phyloP scores from a whole-genome alignment of 1,140 invertebrate species.

The Planococcus citri region DNA sequence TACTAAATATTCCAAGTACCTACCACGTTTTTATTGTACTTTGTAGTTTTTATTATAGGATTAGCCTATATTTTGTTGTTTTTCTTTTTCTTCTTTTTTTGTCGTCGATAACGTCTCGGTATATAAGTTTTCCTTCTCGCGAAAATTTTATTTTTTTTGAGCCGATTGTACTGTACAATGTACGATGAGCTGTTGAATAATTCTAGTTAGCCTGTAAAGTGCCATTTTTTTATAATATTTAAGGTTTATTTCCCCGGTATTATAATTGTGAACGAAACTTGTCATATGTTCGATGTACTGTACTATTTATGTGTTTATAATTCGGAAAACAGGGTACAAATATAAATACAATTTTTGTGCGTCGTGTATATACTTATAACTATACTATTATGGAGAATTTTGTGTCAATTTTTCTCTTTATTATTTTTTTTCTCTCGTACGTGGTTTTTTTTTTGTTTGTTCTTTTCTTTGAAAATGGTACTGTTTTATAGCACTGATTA shows the following conservation, averaged over 20 bases:
- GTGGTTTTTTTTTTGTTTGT: neutral
- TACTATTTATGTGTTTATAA: neutral
- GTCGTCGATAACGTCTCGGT: too few relatives aligned
- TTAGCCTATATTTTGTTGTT: neutral
- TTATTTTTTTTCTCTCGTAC: neutral
- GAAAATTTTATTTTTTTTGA: too few relatives aligned
- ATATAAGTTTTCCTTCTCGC: neutral
- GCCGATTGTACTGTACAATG: neutral
- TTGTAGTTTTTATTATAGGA: neutral
- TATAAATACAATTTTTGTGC: neutral
- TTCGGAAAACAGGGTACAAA: slow-evolving; percentile 6
- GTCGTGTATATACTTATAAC: neutral
- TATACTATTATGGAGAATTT: neutral
- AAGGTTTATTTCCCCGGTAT: neutral
- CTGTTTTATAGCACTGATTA: neutral
- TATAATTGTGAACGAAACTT: neutral
- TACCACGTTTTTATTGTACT: neutral
- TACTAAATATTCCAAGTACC: neutral
- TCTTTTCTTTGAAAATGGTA: neutral
- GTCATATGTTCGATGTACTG: neutral
- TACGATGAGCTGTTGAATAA: neutral
- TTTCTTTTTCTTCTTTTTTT: too few relatives aligned
- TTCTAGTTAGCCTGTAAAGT: neutral
- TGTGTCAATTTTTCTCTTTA: slow-evolving; percentile 1
- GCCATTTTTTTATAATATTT: neutral